Evolutionary conservation across 2,797 vertebrate species (phyloP).

Genomic region (Pipistrellus pipistrellus): DNA sequence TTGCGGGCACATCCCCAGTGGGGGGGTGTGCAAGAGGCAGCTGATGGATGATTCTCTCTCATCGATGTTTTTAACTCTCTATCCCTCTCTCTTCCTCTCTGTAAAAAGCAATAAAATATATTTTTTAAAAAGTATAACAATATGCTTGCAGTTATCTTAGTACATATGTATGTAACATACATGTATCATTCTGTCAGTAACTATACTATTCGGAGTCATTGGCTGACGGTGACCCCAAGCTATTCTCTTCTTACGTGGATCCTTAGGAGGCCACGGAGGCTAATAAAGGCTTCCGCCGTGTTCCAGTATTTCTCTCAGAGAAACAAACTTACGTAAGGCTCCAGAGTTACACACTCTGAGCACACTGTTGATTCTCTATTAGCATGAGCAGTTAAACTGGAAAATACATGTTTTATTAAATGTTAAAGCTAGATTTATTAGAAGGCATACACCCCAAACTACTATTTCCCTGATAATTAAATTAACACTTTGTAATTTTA

Average conservation of each 20-base stretch:
- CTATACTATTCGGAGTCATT: not conserved
- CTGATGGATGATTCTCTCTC: no score
- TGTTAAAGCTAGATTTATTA: conserved; percentile 67
- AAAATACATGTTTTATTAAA: conserved; percentile 71
- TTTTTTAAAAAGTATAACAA: not conserved
- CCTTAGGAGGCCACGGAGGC: not conserved
- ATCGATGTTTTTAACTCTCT: no score
- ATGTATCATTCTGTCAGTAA: not conserved
- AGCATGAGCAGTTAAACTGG: conserved; percentile 49
- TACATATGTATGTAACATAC: not conserved
- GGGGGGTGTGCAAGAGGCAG: no score
- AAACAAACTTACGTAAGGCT: not conserved
- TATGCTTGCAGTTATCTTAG: not conserved
- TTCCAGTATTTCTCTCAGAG: not conserved
- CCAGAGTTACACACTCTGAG: not conserved
- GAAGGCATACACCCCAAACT: conserved; percentile 30
- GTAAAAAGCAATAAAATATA: no score
- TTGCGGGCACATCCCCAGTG: no score
- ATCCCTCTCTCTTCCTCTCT: no score
- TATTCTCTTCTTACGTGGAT: not conserved
- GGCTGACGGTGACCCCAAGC: not conserved
- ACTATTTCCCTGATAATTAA: conserved; percentile 39
- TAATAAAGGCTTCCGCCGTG: not conserved
- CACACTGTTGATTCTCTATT: not conserved
- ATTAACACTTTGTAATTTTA: conserved; percentile 56